These are phyloP conservation scores for Columba guinea DNA, from an alignment of 2,797 vertebrate genomes.

Conservation along the genomic window DNA sequence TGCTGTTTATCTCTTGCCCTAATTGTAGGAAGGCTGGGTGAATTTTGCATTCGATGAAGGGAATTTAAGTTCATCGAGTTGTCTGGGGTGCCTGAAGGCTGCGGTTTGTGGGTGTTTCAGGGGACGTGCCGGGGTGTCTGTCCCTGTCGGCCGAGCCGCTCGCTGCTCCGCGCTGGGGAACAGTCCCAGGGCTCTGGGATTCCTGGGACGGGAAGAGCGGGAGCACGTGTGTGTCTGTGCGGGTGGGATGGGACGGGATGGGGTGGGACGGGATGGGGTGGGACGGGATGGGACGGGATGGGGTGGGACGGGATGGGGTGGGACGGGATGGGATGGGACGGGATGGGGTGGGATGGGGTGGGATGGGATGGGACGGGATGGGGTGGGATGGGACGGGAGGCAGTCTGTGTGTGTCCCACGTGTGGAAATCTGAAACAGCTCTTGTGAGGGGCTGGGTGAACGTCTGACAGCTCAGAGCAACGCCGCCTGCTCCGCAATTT, in stretches of 20 bases:
- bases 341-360: too few species aligned
- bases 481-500: fast-evolving
- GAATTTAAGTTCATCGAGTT: background rate
- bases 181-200: background rate
- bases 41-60: background rate
- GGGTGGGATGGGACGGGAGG: background rate
- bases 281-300: background rate
- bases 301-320: background rate
- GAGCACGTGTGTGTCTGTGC: fast-evolving
- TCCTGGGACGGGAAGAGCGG: background rate
- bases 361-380: too few species aligned
- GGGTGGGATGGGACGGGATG: background rate
- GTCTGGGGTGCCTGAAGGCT: background rate
- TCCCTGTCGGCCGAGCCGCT: background rate
- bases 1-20: background rate
- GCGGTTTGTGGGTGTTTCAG: fast-evolving
- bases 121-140: fast-evolving
- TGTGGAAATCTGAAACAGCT: too few species aligned
- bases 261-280: background rate
- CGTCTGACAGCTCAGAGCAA: background rate
- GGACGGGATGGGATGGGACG: background rate
- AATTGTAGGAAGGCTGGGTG: background rate
- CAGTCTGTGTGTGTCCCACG: fast-evolving
- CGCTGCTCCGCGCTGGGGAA: background rate
- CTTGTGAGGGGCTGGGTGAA: background rate